Percentiles rank a stretch among this genome's conserved stretches.
Evolutionary conservation across 2,797 vertebrate species (phyloP).

Genomic region (Lycodopsis pacificus): DNA sequence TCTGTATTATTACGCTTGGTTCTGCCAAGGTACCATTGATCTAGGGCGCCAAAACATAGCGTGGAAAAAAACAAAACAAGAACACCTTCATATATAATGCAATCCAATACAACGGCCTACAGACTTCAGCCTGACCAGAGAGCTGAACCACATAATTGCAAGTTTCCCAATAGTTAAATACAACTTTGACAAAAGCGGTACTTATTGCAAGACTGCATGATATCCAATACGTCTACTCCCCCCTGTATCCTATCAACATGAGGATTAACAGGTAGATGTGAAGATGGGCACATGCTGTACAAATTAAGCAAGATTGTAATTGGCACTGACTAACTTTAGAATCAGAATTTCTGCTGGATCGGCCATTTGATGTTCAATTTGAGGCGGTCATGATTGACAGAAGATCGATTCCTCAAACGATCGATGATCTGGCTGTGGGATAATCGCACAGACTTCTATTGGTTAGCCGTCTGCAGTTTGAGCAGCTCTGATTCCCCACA

Average conservation of each 20-base stretch:
- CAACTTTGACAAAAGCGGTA: constrained; percentile 2
- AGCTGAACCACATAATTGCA: constrained; percentile 7
- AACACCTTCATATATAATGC: background rate
- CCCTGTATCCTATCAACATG: background rate
- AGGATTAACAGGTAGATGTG: background rate
- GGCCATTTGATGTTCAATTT: background rate
- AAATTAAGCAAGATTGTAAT: background rate
- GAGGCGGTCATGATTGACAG: background rate
- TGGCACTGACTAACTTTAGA: background rate
- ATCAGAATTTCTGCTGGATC: background rate
- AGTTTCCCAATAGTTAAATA: background rate
- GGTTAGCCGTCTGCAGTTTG: background rate
- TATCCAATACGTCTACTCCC: background rate
- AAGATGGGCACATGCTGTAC: background rate
- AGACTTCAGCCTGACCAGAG: background rate
- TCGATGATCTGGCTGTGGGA: background rate
- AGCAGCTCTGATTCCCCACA: background rate
- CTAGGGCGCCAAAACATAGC: background rate
- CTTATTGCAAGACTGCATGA: background rate
- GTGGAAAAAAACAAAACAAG: background rate
- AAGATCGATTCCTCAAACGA: background rate
- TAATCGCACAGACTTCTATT: background rate
- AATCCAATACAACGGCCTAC: background rate
- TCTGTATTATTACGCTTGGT: background rate
- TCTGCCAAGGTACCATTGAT: constrained; percentile 11